Evolutionary conservation across 2,888 invertebrate genomes (phyloP), one percentile per base, ranked within the genome.

Genomic region (Lepidocyrtinus sp.): DNA sequence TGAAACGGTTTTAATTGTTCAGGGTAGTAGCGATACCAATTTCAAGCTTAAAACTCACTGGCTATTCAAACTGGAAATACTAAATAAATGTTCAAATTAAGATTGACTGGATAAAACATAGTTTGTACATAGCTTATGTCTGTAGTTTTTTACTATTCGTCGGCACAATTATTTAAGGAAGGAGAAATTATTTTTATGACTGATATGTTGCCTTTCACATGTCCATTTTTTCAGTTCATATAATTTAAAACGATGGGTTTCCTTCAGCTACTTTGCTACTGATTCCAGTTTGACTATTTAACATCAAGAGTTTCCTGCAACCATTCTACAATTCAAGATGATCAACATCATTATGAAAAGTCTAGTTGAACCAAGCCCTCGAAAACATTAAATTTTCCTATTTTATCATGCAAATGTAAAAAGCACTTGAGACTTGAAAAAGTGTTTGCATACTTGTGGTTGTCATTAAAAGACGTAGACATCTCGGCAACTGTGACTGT

Each of bases 401-500:
- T 65, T 27, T n/a, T 65, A 26, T 27, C 36, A n/a, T 27, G 27
- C 19, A 19, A 65, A 65, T 65, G 65, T 21, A 65, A 62, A 63
- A 65, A 65, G 65, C 36, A 36, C 65, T 65, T 65, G 65, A 65
- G 27, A 36, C 65, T 65, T 64, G 17, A 65, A 63, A 65, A 65
- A n/a, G n/a, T n/a, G n/a, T n/a, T n/a, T 21, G 19, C 9, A 65
- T 65, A 36, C 36, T 26, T 65, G 36, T n/a, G 50, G 19, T 63
- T 27, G 50, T 63, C n/a, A n/a, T n/a, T n/a, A n/a, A n/a, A n/a
- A n/a, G n/a, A n/a, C n/a, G n/a, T 72, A 72, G 46, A 64, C 63
- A 72, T 64, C 50, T 64, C 50, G 25, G 72, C 26, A 72, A 72
- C n/a, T n/a, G n/a, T n/a, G n/a, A n/a, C n/a, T n/a, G n/a, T n/a